phyloP scores from a whole-genome alignment of 2,888 invertebrate genomes.

The Callimorpha dominula region DNA sequence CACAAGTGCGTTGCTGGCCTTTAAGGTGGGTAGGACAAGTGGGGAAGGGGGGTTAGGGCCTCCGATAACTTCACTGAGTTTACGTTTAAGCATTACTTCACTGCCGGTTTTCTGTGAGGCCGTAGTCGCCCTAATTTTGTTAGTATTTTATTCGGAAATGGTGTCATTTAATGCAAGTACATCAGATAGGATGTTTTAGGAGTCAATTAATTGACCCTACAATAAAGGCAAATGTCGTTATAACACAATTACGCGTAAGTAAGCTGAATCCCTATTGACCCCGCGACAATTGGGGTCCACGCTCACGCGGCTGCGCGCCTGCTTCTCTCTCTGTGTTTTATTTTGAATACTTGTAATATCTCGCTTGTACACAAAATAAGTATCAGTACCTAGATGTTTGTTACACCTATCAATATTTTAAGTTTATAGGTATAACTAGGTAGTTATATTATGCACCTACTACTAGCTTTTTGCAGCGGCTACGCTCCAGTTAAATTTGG shows the following conservation, averaged over 20 bases:
- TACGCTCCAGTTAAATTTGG: too few relatives aligned
- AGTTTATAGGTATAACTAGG: too few relatives aligned
- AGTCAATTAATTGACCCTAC: conserved; percentile 43
- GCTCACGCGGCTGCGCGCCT: not conserved
- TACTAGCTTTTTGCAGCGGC: too few relatives aligned
- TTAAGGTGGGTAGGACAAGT: too few relatives aligned
- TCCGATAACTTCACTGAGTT: too few relatives aligned
- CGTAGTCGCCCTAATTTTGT: not conserved
- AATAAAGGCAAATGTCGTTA: conserved; percentile 33
- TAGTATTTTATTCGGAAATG: not conserved
- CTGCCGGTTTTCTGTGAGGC: too few relatives aligned
- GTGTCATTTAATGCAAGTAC: conserved; percentile 4
- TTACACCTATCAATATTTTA: not conserved
- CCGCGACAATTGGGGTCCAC: conserved; percentile 14
- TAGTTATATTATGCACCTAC: too few relatives aligned
- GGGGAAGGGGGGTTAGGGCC: too few relatives aligned
- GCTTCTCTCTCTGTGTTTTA: not conserved
- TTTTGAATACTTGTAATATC: not conserved
- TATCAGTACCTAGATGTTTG: not conserved
- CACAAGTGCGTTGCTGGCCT: too few relatives aligned
- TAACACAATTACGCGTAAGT: conserved; percentile 21
- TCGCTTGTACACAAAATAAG: not conserved
- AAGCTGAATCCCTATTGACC: conserved; percentile 23
- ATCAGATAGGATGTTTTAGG: conserved; percentile 21
- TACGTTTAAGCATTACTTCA: too few relatives aligned